Evolutionary conservation across 2,797 vertebrate genomes (phyloP), one percentile per base, ranked within the genome.

Genomic region (Leptoclinus maculatus): DNA sequence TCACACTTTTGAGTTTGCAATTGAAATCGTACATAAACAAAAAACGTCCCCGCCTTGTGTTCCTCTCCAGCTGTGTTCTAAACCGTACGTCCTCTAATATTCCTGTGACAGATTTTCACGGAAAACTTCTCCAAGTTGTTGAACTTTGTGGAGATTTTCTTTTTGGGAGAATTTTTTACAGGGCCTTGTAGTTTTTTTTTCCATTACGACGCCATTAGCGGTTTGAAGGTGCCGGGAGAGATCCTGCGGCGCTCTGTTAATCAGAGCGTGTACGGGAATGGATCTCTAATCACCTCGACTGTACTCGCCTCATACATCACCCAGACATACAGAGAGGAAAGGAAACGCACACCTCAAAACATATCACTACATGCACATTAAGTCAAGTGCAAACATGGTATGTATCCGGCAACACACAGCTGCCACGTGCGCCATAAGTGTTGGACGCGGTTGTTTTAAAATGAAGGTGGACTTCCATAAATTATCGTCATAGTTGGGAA

Each of bases 261-360:
- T 89, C 86, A 86, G 88, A 89, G 90, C 72, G 5, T 45, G 54
- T 32, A 58, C 29, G 78, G 87, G 86, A 88, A 87, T 86, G 80
- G 89, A 83, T 92, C 85, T 86, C 78, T 89, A 91, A 93, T 94
- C 91, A 91, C 87, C 80, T 66, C n/a, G n/a, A 69, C 78, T 69
- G 76, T 89, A 91, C 91, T 91, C 84, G 66, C 76, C 84, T 88
- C 87, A 83, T 90, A 80, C 78, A 93, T 92, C 90, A 89, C 75
- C 12, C n/a, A 68, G 77, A 78, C 70, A 21, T 36, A 56, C 34
- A 57, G 25, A 32, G 70, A 38, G 66, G 76, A 83, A 25, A 74
- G 45, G 57, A 12, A 73, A 65, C 27, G n/a, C 54, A 63, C 43
- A 56, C 43, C 65, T n/a, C 58, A 74, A 75, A 78, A 80, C 58